phyloP scores from a whole-genome alignment of 2,113 vertebrate genomes.

The Pelobates fuscus region DNA sequence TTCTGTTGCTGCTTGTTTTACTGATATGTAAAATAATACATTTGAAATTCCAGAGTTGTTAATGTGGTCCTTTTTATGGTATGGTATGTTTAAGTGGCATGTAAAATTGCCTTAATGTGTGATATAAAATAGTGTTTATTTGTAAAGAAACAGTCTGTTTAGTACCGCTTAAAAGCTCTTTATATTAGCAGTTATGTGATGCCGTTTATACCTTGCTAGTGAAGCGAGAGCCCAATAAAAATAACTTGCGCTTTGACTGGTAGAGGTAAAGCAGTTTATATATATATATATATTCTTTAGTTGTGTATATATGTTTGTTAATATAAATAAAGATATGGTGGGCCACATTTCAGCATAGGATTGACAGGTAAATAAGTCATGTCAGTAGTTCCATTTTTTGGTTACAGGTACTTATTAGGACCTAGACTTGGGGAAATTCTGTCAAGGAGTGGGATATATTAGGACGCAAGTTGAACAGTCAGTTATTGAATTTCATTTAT shows the following conservation, averaged over 20 bases:
- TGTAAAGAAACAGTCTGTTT: conserved; percentile 31
- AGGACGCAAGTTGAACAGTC: too few species aligned
- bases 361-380: too few species aligned
- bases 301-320: too few species aligned
- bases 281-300: conserved; percentile 14
- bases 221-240: conserved; percentile 28
- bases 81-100: conserved; percentile 30
- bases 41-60: conserved; percentile 5
- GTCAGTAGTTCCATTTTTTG: too few species aligned
- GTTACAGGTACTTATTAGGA: too few species aligned
- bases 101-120: conserved; percentile 44
- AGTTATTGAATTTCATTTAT: too few species aligned
- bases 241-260: conserved; percentile 8
- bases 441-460: too few species aligned
- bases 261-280: conserved; percentile 2
- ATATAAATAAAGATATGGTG: too few species aligned
- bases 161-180: conserved; percentile 4
- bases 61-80: conserved; percentile 35
- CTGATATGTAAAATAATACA: conserved; percentile 25
- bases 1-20: conserved; percentile 27
- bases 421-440: too few species aligned
- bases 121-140: conserved; percentile 41
- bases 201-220: conserved; percentile 29
- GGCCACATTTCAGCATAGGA: too few species aligned
- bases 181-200: conserved; percentile 30